phyloP scores from a whole-genome alignment of 2,888 invertebrate species.

The Saturnia japonica region DNA sequence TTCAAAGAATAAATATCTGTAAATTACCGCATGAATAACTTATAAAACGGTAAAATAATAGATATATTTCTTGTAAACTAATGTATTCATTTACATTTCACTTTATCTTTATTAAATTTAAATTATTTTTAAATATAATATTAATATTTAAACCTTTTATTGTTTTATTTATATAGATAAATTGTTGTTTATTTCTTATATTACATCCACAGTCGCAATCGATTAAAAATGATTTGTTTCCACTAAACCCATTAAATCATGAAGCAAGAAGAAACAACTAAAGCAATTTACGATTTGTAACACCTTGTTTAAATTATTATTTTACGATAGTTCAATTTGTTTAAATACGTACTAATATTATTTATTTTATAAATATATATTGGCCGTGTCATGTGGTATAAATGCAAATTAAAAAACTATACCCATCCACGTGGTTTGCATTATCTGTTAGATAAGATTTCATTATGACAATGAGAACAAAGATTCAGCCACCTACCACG shows the following conservation, averaged over 20 bases:
- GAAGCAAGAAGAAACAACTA: background rate
- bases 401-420: background rate
- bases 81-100: no score
- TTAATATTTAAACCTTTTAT: no score
- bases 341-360: background rate
- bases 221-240: conserved; percentile 1
- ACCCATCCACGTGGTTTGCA: conserved; percentile 27
- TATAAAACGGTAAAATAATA: no score
- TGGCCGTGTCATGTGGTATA: background rate
- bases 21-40: no score
- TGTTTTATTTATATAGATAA: no score
- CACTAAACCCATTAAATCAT: background rate
- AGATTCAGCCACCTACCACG: conserved; percentile 64
- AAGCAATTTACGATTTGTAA: background rate
- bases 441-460: conserved; percentile 48
- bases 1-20: no score
- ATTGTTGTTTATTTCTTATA: background rate
- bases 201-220: background rate
- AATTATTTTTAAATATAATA: no score
- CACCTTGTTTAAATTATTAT: conserved; percentile 1
- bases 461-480: conserved; percentile 60
- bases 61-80: no score
- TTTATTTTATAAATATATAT: background rate
- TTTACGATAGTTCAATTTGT: background rate
- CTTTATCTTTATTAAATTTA: no score